Evolutionary conservation across 1,140 invertebrate genomes (phyloP), one percentile per base, ranked within the genome.

Genomic region (Mylabris phalerata): DNA sequence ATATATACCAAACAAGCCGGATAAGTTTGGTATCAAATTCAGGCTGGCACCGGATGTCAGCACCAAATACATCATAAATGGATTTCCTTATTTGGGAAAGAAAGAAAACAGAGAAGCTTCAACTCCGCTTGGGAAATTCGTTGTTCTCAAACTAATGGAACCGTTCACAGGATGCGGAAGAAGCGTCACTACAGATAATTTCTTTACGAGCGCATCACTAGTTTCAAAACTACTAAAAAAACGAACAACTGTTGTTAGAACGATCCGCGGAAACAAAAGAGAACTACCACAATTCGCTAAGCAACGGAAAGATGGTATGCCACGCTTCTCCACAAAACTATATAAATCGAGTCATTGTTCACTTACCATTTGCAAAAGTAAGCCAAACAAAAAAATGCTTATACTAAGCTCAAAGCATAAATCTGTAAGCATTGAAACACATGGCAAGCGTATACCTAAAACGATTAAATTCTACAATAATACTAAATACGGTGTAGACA

Each of bases 21-120:
- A 75, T 62, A 73, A 75, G 62, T 75, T 72, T 64, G 69, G 68
- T 9, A 68, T 71, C 56, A 71, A 73, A 60, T 74, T 73, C 66
- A 75, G 72, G 69, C 55, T 75, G 40, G 68, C 69, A 25, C 60
- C 60, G 26, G 67, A 72, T 63, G 60, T 68, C 3, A 45, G 61
- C 9, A 62, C 24, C n/a, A 74, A 74, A 57, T 76, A 74, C 60
- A 38, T 75, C 13, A 40, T 73, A 48, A 72, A 71, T 64, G 67
- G 60, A 9, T 73, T 73, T 60, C 71, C 68, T 3, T 75, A 75
- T 62, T 57, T 74, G n/a, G 67, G 70, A 57, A 71, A 71, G 57
- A 68, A 74, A 56, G 59, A 63, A 27, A 40, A 5, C 48, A 64
- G 43, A 62, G 47, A n/a, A 24, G 7, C 19, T 9, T 57, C 57